A percentile compares a stretch with the other conserved stretches of the same genome.
Evolutionary conservation across 2,888 invertebrate species (phyloP).

Genomic region (Charanyca ferruginea): DNA sequence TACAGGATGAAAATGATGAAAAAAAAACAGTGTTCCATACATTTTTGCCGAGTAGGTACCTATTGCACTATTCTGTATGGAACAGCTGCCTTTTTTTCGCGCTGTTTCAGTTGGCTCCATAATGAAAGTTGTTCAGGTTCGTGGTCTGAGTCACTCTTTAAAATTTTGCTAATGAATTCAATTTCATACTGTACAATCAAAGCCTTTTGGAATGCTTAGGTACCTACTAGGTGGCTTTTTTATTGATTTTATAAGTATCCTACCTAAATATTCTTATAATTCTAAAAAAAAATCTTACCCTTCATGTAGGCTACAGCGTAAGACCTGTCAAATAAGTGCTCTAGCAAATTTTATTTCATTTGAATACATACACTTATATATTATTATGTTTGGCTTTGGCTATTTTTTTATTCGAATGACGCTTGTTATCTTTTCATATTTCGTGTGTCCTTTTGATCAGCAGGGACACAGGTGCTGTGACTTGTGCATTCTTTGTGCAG

Average conservation of each 20-base stretch:
- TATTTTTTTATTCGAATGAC: conserved; percentile 52
- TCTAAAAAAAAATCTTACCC: conserved; percentile 30
- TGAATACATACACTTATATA: conserved; percentile 18
- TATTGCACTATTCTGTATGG: too few relatives aligned
- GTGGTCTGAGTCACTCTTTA: too few relatives aligned
- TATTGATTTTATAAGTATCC: neutral
- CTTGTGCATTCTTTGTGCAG: conserved; percentile 84
- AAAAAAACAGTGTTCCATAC: too few relatives aligned
- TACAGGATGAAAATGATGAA: too few relatives aligned
- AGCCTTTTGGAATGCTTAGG: neutral
- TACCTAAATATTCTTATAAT: conserved; percentile 7
- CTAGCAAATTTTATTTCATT: conserved; percentile 50
- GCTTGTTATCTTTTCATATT: conserved; percentile 60
- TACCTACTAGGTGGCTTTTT: neutral
- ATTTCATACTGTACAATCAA: too few relatives aligned
- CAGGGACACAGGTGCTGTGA: conserved; percentile 83
- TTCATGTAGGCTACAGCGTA: conserved; percentile 24
- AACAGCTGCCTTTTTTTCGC: too few relatives aligned
- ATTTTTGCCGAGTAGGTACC: too few relatives aligned
- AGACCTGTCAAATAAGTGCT: conserved; percentile 39
- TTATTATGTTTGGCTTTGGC: conserved; percentile 26
- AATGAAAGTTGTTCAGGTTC: too few relatives aligned
- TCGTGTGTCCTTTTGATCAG: conserved; percentile 57
- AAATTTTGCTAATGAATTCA: too few relatives aligned
- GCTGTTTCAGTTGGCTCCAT: too few relatives aligned